These are phyloP conservation scores for Hypsibius dujardini DNA, from an alignment of 1,140 invertebrate genomes.

Conservation along the genomic window DNA sequence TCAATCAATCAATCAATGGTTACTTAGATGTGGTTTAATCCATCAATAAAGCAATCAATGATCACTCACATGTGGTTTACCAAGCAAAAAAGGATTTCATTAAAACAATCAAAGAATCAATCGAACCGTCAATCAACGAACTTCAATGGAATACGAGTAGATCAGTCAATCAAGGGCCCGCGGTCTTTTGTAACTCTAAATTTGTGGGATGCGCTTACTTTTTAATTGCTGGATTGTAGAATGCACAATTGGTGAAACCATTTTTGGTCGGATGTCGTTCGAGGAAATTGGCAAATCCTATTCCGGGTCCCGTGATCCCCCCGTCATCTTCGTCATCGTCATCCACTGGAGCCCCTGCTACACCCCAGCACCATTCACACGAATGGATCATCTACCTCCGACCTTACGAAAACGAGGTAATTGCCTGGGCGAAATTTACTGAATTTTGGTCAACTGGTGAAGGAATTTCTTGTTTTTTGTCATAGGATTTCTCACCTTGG, in stretches of 20 bases:
- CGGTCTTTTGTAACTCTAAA: background rate
- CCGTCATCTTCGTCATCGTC: background rate
- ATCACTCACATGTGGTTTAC: background rate
- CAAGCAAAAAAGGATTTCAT: background rate
- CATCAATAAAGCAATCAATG: background rate
- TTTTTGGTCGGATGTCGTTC: background rate
- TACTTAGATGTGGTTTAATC: background rate
- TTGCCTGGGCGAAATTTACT: background rate
- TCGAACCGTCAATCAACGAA: too few species aligned
- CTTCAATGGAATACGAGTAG: too few species aligned
- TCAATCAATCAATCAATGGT: background rate
- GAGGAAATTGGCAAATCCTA: background rate
- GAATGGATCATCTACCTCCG: slow-evolving; percentile 96
- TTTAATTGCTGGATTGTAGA: slow-evolving; percentile 8
- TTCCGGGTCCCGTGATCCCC: background rate
- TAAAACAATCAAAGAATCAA: background rate
- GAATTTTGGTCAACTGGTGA: background rate
- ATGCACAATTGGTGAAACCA: background rate
- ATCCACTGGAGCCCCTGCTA: slow-evolving; percentile 39
- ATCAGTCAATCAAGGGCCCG: too few species aligned
- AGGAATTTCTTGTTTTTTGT: slow-evolving; percentile 19
- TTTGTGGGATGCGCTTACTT: background rate
- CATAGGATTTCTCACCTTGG: slow-evolving; percentile 69
- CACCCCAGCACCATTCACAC: slow-evolving; percentile 97
- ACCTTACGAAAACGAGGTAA: slow-evolving; percentile 53